phyloP scores from a whole-genome alignment of 1,140 invertebrate genomes.

The Polypedilum pembai region DNA sequence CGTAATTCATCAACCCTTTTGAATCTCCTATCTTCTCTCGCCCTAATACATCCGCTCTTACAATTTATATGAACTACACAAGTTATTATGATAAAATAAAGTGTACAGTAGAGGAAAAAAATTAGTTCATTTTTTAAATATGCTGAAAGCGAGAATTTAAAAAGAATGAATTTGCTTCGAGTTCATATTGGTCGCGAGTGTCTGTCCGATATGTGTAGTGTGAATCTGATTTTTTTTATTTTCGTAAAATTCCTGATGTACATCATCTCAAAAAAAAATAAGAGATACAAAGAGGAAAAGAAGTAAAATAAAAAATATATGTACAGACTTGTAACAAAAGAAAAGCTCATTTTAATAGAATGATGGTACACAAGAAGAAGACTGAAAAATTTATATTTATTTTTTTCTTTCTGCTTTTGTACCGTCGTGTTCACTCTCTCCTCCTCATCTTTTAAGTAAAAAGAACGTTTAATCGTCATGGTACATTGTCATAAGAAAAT shows the following conservation, averaged over 20 bases:
- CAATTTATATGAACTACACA: no score
- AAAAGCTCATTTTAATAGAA: neutral
- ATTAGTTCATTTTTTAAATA: conserved; percentile 11
- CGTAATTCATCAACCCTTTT: neutral
- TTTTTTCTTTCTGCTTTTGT: neutral
- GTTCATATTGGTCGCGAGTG: neutral
- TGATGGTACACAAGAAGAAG: neutral
- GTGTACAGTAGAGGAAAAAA: neutral
- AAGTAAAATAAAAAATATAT: conserved; percentile 1
- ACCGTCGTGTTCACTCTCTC: neutral
- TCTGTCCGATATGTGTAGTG: no score
- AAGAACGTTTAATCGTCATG: neutral
- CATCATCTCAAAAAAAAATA: no score
- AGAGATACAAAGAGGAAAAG: neutral
- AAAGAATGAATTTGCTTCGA: neutral
- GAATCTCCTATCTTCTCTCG: neutral
- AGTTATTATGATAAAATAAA: neutral
- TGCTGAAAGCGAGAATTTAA: neutral
- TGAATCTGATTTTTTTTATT: no score
- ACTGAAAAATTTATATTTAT: neutral
- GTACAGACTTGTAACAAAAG: conserved; percentile 6
- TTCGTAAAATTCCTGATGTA: no score
- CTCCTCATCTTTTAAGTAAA: neutral
- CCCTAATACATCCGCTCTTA: neutral
- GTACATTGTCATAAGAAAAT: neutral